Conservation (phyloP, 2,797 vertebrate genomes). For the Halcyon leucocephala region DNA sequence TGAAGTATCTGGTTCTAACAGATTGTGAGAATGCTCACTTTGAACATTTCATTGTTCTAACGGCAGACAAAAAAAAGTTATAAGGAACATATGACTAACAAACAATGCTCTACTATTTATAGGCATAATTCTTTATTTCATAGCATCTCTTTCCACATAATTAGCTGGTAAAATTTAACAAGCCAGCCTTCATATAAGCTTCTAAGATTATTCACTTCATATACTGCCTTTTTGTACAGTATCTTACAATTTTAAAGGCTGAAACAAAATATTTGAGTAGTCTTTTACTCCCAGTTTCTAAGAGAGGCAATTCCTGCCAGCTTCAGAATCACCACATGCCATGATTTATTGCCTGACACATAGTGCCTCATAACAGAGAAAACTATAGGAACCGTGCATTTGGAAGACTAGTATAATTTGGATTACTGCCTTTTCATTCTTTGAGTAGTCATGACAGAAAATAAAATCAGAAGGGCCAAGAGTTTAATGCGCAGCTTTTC, state of each 20-base stretch:
- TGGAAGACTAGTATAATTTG: slow-evolving; percentile 7
- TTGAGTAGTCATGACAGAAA: slow-evolving; percentile 10
- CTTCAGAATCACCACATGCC: neutral
- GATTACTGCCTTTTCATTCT: slow-evolving; percentile 26
- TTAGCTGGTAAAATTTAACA: slow-evolving; percentile 24
- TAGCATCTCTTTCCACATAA: neutral
- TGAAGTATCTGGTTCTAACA: neutral
- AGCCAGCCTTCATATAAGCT: neutral
- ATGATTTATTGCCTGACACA: neutral
- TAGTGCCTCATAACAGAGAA: neutral
- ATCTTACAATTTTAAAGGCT: slow-evolving; percentile 25
- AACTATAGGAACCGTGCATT: neutral
- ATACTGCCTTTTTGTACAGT: neutral
- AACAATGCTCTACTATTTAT: slow-evolving; percentile 33
- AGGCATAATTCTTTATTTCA: slow-evolving; percentile 15
- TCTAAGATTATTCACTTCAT: slow-evolving; percentile 1
- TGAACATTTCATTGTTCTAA: slow-evolving; percentile 21
- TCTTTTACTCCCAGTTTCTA: neutral
- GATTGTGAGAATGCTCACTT: neutral
- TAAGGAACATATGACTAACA: neutral
- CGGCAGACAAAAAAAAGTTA: neutral
- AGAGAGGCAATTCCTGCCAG: neutral
- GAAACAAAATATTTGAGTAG: slow-evolving; percentile 42
- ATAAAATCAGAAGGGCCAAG: neutral
- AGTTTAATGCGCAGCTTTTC: neutral